Base-by-base conservation (phyloP, 2,888 invertebrate genomes). In the Drosophila falleni region DNA sequence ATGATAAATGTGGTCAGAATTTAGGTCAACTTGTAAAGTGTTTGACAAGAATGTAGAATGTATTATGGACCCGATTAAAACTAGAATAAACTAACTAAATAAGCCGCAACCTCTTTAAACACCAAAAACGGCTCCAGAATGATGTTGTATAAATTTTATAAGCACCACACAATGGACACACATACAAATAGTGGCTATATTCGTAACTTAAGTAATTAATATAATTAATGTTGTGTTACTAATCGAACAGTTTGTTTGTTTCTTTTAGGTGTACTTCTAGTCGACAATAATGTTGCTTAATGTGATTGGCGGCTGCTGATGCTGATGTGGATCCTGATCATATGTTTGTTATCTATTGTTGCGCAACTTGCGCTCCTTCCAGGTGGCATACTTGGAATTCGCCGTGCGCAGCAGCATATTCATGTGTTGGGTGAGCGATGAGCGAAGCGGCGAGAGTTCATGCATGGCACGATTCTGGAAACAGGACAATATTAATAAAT, bases 351-450 rank as follows among this genome's bases (percentile, higher is more conserved):
- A 93, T 90, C 93, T 90, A 65, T 91, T 89, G 74, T 91, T 91
- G 90, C 95, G 94, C 86, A 94, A 92, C 89, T 95, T 95, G 67
- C 96, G 93, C 80, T 96, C 95, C 91, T 97, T 97, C 98, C 98
- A 98, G 53, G 96, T 94, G 46, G 95, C 96, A 93, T 96, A 98
- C 90, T 98, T 98, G 71, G 95, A 94, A 91, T 96, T 97, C 11
- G 98, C 97, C 0, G 96, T 95, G 90, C 96, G 96, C 78, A 98
- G 94, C 93, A 98, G 94, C 90, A 97, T 96, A 93, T 98, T 97
- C 90, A 98, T 94, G 92, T 98, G 98, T 92, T 95, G 95, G 8
- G 97, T 97, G 39, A 97, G 93, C 41, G 96, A 95, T 61, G 96
- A 95, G 71, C 97, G 96, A 75, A 97, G 92, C 0, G 97, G 97